Evolutionary conservation across 1,140 invertebrate genomes (phyloP), one percentile per base, ranked within the genome.

Genomic region (Pomacea maculata): DNA sequence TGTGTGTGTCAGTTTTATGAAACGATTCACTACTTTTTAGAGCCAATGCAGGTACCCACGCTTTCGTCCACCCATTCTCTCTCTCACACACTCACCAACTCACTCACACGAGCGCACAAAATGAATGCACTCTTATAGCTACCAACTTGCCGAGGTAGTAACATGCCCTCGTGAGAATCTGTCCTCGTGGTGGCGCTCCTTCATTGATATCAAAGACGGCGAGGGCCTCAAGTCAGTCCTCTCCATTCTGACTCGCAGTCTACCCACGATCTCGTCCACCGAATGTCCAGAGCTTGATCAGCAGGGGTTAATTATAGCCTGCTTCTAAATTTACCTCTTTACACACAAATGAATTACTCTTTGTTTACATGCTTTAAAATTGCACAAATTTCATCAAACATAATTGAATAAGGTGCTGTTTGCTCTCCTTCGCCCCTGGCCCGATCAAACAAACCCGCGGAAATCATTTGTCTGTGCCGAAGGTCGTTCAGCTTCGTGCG

Each of bases 301-400:
- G 57, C 76, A 29, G 74, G 81, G 81, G 84, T 86, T 85, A 86
- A 86, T 86, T 86, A 86, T 79, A 80, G 78, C 83, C 83, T 84
- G 81, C 82, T 81, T 80, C 84, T 81, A 83, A 84, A 84, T 82
- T 85, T 82, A 86, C 84, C 83, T 85, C 82, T 81, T 83, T 80
- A 86, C 85, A 86, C 85, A 85, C 75, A 81, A 83, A 71, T 83
- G 85, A 86, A 86, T 86, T 85, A 85, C 77, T 81, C 55, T 81
- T 55, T 86, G 80, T 86, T 86, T 80, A 86, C 86, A 75, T 63
- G 75, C 79, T 81, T 83, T 82, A 85, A 84, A 87, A 84, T 85
- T 87, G 84, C 86, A 87, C 86, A 87, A 87, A 87, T 87, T 85
- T 84, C 86, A 87, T 85, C 86, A 84, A 87, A 87, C 83, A 87